Evolutionary conservation across 2,888 invertebrate species (phyloP), one percentile per base, ranked within the genome.

Genomic region (Hypsopygia costalis): DNA sequence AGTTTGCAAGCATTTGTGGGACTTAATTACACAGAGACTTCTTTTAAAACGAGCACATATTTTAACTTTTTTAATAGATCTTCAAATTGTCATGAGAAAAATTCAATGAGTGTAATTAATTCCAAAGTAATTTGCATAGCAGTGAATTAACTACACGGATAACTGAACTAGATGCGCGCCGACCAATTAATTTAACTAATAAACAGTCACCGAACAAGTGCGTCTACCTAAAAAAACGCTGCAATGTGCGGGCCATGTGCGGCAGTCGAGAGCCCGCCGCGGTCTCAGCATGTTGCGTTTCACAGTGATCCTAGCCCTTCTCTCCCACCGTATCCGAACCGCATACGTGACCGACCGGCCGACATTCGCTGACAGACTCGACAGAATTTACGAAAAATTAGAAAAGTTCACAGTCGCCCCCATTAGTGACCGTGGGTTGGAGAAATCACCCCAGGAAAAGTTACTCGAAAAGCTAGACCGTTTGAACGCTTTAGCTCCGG

Each of bases 261-360:
- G 36, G 46, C 49, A 74, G 73, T 76, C 68, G 58, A 43, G 52
- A 44, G 50, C 50, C 54, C 64, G 59, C 62, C 71, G 75, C 70
- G 69, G 42, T 42, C 63, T 62, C 72, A 71, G 44, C 41, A 85
- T 82, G 87, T 55, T 76, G 79, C 71, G 74, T 49, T 50, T 71
- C 44, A 43, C 65, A 41, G 46, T 81, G 0, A 47, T 81, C 3
- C 50, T 80, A 10, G 51, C 74, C 28, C 51, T 83, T 9, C 65
- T 81, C 27, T 58, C 74, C 37, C 65, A 67, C 45, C 66, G 67
- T 36, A 69, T 67, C 39, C 67, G 69, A 21, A 69, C 72, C 44
- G 78, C 80, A 21, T 69, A 76, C 50, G 75, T 82, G 41, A 77
- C 83, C 7, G 72, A 77, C 34, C 52, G 69, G 1, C 78, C 82